phyloP scores from a whole-genome alignment of 2,113 vertebrate species.

The Hippotragus niger region DNA sequence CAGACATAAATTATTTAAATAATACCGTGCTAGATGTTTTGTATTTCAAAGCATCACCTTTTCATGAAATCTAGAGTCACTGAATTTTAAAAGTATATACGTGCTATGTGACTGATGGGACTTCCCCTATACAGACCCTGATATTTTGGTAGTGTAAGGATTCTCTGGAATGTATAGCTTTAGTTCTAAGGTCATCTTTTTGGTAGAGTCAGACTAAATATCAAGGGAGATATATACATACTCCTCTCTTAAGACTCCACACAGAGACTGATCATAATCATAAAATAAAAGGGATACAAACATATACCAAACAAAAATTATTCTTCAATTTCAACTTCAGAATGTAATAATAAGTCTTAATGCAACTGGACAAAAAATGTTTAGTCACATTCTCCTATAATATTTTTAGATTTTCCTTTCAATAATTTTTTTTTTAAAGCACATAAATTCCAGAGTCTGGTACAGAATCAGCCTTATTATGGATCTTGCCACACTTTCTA shows the following conservation, averaged over 20 bases:
- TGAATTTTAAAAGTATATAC: not conserved
- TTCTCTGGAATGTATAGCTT: not conserved
- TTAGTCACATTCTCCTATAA: not conserved
- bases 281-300: not conserved
- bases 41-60: not conserved
- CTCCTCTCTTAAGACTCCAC: not conserved
- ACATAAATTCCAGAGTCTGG: not conserved
- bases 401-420: slow-evolving; percentile 25
- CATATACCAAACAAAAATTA: not conserved
- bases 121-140: not conserved
- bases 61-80: slow-evolving; percentile 20
- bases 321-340: not conserved
- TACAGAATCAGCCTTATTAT: not conserved
- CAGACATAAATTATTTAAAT: not conserved
- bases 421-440: not conserved
- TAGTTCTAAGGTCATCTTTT: not conserved
- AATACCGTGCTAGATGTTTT: not conserved
- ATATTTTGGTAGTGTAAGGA: not conserved
- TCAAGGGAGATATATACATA: not conserved
- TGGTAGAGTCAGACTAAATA: not conserved
- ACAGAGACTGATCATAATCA: not conserved
- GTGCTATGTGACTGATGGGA: not conserved
- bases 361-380: not conserved
- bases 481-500: not conserved
- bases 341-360: not conserved